A percentile compares a stretch with the other conserved stretches of the same genome.
These are phyloP conservation scores for Ptilodon capucinus DNA, from an alignment of 2,888 invertebrate genomes.

Conservation along the genomic window DNA sequence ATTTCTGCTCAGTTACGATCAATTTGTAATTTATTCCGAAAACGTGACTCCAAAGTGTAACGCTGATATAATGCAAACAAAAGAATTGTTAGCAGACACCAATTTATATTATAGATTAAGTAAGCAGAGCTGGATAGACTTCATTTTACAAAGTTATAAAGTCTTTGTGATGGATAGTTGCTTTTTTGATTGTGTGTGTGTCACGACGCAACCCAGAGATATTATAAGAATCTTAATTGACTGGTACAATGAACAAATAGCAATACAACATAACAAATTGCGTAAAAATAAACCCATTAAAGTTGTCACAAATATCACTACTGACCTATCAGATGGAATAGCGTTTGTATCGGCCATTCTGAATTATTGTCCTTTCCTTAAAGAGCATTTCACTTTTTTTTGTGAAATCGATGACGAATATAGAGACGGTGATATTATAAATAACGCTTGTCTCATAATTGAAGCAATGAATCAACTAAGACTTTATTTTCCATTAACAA, in stretches of 20 bases:
- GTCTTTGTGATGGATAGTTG: slow-evolving; percentile 77
- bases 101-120: slow-evolving; percentile 59
- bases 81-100: slow-evolving; percentile 49
- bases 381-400: slow-evolving; percentile 64
- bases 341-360: slow-evolving; percentile 79
- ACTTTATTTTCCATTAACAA: slow-evolving; percentile 79
- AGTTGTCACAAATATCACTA: slow-evolving; percentile 69
- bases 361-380: slow-evolving; percentile 83
- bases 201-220: slow-evolving; percentile 55
- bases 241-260: slow-evolving; percentile 66
- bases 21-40: slow-evolving; percentile 59
- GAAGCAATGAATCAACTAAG: slow-evolving; percentile 79
- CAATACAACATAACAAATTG: slow-evolving; percentile 46
- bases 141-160: slow-evolving; percentile 84
- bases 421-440: slow-evolving; percentile 66
- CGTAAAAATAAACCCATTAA: slow-evolving; percentile 46
- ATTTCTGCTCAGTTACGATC: slow-evolving; percentile 66
- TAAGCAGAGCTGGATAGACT: slow-evolving; percentile 83
- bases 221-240: slow-evolving; percentile 59
- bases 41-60: slow-evolving; percentile 56
- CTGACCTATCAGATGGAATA: slow-evolving; percentile 80
- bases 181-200: slow-evolving; percentile 71
- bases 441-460: slow-evolving; percentile 82
- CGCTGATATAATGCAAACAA: slow-evolving; percentile 56
- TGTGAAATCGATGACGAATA: slow-evolving; percentile 63